Conservation (phyloP, 1,140 invertebrate species). For the Phymorhynchus buccinoides region DNA sequence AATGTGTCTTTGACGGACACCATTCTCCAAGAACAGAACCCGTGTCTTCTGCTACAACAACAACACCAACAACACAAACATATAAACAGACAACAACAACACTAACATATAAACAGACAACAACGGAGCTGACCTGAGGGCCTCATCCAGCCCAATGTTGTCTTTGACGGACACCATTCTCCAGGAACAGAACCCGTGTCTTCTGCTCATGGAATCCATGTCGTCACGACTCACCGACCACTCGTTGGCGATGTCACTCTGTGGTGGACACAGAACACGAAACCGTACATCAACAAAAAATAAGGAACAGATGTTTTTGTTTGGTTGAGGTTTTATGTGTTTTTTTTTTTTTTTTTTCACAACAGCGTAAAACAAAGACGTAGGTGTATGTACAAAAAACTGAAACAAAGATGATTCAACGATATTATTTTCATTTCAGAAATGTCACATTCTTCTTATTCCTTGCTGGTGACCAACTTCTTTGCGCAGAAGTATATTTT, state of each 20-base stretch:
- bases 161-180: conserved; percentile 28
- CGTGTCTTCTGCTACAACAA: background rate
- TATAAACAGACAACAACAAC: background rate
- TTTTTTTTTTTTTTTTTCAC: background rate
- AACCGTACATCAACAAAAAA: background rate
- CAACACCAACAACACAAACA: background rate
- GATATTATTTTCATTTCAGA: too few relatives aligned
- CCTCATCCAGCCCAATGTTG: conserved; percentile 33
- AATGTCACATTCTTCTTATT: too few relatives aligned
- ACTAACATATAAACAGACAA: background rate
- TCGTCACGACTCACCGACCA: conserved; percentile 18
- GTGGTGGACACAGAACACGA: background rate
- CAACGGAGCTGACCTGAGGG: conserved; percentile 20
- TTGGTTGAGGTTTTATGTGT: background rate
- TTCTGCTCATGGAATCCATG: background rate
- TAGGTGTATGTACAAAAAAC: too few relatives aligned
- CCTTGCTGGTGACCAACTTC: too few relatives aligned
- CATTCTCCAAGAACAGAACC: conserved; percentile 5
- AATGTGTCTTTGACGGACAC: background rate
- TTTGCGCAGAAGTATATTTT: too few relatives aligned
- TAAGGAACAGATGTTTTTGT: background rate
- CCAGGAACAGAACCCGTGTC: conserved; percentile 4
- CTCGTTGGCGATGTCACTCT: conserved; percentile 11
- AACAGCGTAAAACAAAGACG: background rate
- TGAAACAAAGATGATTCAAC: too few relatives aligned